phyloP scores from a whole-genome alignment of 2,797 vertebrate genomes.

The Chiropotes sagulatus region DNA sequence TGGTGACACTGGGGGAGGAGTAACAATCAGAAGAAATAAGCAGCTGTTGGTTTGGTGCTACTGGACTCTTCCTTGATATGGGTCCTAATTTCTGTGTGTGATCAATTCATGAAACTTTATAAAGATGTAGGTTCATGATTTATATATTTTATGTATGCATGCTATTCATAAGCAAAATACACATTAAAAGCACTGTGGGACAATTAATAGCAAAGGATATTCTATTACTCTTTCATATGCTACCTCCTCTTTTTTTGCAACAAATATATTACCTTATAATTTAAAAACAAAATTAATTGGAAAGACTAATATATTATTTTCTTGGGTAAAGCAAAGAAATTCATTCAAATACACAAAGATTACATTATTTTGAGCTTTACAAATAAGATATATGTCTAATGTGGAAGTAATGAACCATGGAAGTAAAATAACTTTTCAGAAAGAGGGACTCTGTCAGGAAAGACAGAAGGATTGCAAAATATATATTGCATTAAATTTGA shows the following conservation, averaged over 20 bases:
- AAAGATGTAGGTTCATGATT: background rate
- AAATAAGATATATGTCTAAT: background rate
- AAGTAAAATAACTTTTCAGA: background rate
- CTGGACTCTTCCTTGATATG: background rate
- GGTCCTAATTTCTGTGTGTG: background rate
- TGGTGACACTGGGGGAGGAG: background rate
- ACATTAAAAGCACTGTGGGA: background rate
- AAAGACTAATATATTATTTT: background rate
- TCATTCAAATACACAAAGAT: background rate
- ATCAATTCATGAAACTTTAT: background rate
- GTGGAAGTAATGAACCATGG: background rate
- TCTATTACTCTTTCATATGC: background rate
- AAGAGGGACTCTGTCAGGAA: background rate
- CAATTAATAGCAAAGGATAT: background rate
- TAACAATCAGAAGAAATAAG: background rate
- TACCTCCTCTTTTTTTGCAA: background rate
- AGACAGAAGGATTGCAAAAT: background rate
- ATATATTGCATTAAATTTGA: background rate
- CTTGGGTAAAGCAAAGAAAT: background rate
- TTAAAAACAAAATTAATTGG: constrained; percentile 47
- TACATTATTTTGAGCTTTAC: background rate
- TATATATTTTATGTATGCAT: background rate
- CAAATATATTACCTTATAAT: background rate
- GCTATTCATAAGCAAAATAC: background rate
- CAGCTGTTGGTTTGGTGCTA: background rate